phyloP scores from a whole-genome alignment of 2,113 vertebrate species.

The Probosciger aterrimus region DNA sequence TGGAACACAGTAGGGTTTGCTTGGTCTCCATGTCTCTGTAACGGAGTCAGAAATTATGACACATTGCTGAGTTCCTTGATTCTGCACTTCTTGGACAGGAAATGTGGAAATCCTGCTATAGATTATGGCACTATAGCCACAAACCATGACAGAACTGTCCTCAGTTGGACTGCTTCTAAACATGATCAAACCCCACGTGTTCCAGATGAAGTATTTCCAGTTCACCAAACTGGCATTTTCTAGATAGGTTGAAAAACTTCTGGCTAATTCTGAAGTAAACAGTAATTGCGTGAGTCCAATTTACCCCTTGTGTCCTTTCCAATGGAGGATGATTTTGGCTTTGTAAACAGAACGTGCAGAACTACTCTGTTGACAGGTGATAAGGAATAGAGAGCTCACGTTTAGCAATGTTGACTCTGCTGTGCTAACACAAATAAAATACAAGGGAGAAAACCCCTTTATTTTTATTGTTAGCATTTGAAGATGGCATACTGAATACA shows the following conservation, averaged over 20 bases:
- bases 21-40: not conserved
- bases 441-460: not conserved
- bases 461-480: constrained; percentile 2
- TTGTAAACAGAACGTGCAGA: not conserved
- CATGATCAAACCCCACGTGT: not conserved
- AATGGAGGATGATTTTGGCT: not conserved
- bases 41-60: not conserved
- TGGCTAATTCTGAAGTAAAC: not conserved
- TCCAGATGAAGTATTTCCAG: not conserved
- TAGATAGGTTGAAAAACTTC: not conserved
- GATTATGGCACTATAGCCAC: not conserved
- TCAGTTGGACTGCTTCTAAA: not conserved
- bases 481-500: not conserved
- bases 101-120: not conserved
- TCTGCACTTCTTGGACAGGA: not conserved
- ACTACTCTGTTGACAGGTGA: not conserved
- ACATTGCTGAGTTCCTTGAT: not conserved
- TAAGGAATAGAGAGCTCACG: not conserved
- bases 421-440: not conserved
- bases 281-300: not conserved
- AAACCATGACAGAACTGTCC: not conserved
- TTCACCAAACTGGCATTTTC: not conserved
- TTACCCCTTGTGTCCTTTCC: not conserved
- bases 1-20: not conserved
- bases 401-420: not conserved